Conservation (phyloP, 2,113 vertebrate species). For the Spea multiplicata region DNA sequence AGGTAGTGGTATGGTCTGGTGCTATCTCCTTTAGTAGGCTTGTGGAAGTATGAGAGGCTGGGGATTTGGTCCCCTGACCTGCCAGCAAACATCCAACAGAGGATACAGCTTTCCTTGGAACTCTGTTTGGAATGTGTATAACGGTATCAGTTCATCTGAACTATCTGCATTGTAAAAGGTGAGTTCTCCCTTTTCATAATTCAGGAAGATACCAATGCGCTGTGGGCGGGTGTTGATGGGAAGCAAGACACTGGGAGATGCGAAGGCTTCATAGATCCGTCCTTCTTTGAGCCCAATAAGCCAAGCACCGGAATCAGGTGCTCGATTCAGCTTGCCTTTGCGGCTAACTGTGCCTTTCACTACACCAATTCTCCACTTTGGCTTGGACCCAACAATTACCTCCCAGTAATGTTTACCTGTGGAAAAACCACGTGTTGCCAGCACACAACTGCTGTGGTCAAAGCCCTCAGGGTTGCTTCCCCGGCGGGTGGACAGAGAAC, state of each 20-base stretch:
- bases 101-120: slow-evolving; percentile 83
- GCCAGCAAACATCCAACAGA: slow-evolving; percentile 79
- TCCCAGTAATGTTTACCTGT: slow-evolving; percentile 84
- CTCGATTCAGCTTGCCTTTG: slow-evolving; percentile 75
- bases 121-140: slow-evolving; percentile 77
- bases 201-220: slow-evolving; percentile 72
- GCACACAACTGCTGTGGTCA: slow-evolving; percentile 74
- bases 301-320: slow-evolving; percentile 74
- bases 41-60: slow-evolving; percentile 65
- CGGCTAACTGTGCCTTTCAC: slow-evolving; percentile 72
- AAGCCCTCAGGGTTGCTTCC: slow-evolving; percentile 75
- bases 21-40: background rate
- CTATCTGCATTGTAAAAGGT: slow-evolving; percentile 74
- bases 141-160: slow-evolving; percentile 64
- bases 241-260: slow-evolving; percentile 60
- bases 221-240: slow-evolving; percentile 60
- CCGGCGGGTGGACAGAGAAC: slow-evolving; percentile 60
- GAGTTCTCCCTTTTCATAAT: slow-evolving; percentile 72
- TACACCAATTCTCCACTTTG: slow-evolving; percentile 75
- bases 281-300: slow-evolving; percentile 78
- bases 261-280: slow-evolving; percentile 74
- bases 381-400: slow-evolving; percentile 75
- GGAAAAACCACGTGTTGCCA: slow-evolving; percentile 75
- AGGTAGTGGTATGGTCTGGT: no score
- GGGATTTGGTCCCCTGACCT: slow-evolving; percentile 67